phyloP scores from a whole-genome alignment of 2,888 invertebrate genomes.

The Luffia ferchaultella region DNA sequence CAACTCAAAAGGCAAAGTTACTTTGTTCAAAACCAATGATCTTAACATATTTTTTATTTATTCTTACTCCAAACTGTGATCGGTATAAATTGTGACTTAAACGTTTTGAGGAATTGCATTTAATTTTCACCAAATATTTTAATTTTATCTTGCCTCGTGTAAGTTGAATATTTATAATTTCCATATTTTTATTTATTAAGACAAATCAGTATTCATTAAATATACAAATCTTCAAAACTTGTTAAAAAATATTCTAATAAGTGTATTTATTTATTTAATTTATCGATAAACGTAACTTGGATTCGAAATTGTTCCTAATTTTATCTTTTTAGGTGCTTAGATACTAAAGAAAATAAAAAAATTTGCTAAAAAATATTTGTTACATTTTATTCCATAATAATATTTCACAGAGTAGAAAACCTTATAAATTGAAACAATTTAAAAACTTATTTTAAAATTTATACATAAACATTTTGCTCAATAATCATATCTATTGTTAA shows the following conservation, averaged over 20 bases:
- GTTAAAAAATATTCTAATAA: background rate
- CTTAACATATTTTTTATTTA: constrained; percentile 9
- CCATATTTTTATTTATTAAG: background rate
- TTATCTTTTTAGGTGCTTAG: background rate
- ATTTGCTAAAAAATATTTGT: background rate
- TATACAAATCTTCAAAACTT: background rate
- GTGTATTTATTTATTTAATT: no score
- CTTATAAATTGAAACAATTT: background rate
- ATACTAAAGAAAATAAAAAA: background rate
- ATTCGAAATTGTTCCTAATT: background rate
- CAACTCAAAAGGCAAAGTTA: constrained; percentile 67
- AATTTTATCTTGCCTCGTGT: constrained; percentile 16
- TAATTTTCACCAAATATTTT: constrained; percentile 51
- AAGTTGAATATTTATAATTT: background rate
- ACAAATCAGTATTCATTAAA: background rate
- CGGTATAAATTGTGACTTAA: constrained; percentile 39
- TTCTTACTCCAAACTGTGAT: constrained; percentile 63
- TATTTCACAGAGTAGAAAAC: background rate
- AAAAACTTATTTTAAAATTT: background rate
- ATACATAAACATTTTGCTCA: background rate
- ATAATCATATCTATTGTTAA: background rate
- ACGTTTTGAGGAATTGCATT: constrained; percentile 51
- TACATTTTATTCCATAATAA: background rate
- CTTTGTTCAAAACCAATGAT: constrained; percentile 56
- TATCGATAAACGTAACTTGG: background rate